Conservation (phyloP, 1,140 invertebrate species). For the Phymorhynchus buccinoides region DNA sequence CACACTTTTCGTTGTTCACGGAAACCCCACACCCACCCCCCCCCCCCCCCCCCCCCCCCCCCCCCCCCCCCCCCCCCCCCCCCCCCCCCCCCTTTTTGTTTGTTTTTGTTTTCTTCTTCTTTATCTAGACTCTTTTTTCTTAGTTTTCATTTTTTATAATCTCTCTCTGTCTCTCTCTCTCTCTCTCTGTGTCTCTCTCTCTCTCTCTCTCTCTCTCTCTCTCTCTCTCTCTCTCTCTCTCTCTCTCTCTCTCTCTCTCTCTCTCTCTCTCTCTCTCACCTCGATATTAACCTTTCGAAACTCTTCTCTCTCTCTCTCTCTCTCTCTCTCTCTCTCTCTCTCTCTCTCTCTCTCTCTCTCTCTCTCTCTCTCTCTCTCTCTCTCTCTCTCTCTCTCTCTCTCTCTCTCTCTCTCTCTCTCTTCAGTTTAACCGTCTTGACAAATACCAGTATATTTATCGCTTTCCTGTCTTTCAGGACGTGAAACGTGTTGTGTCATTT, state of each 20-base stretch:
- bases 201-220: conserved; percentile 1
- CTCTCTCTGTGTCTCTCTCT: background rate
- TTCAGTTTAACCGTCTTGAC: background rate
- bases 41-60: too few relatives aligned
- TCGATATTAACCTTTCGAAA: too few relatives aligned
- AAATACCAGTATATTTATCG: background rate
- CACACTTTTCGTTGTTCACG: too few relatives aligned
- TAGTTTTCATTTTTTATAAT: background rate
- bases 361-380: background rate
- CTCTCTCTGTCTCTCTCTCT: conserved; percentile 1
- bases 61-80: too few relatives aligned
- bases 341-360: background rate
- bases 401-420: background rate
- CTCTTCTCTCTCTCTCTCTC: background rate
- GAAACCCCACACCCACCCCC: too few relatives aligned
- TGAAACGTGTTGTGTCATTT: too few relatives aligned
- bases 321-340: background rate
- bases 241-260: background rate
- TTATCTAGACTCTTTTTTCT: background rate
- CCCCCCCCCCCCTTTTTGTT: too few relatives aligned
- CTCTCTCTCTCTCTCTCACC: too few relatives aligned
- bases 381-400: background rate
- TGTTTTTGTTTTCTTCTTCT: background rate
- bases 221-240: conserved; percentile 4
- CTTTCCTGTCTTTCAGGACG: too few relatives aligned